Evolutionary conservation across 2,113 vertebrate genomes (phyloP).

Genomic region (Anoplopoma fimbria): DNA sequence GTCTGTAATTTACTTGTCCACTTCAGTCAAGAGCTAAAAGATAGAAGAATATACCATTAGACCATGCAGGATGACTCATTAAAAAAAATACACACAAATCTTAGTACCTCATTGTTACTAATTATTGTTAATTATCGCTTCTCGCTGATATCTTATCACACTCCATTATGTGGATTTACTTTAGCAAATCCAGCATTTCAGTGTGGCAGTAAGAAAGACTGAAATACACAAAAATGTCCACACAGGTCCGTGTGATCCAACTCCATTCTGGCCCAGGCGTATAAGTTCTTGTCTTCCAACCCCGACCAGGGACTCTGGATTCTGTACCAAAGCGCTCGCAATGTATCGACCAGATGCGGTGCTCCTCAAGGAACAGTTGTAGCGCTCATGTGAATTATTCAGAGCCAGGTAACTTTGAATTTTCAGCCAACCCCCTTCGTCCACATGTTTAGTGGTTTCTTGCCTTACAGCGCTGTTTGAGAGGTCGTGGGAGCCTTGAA

Average conservation of each 20-base stretch:
- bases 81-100: not conserved
- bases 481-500: conserved; percentile 29
- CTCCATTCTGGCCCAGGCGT: not conserved
- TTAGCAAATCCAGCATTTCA: conserved; percentile 13
- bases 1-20: conserved; percentile 27
- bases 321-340: conserved; percentile 23
- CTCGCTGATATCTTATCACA: not conserved
- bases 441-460: conserved; percentile 15
- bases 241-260: not conserved
- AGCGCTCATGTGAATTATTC: not conserved
- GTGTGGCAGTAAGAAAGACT: conserved; percentile 7
- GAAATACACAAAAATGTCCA: conserved; percentile 23
- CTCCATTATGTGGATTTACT: not conserved
- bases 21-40: not conserved
- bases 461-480: not conserved
- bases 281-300: rapidly evolving
- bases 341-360: conserved; percentile 47
- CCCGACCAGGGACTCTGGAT: rapidly evolving
- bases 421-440: conserved; percentile 44
- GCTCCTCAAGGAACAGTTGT: conserved; percentile 68
- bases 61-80: conserved; percentile 12
- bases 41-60: conserved; percentile 30
- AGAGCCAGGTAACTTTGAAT: conserved; percentile 35
- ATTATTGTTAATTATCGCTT: not conserved
- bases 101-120: conserved; percentile 38